These are phyloP conservation scores for Crenichthys baileyi DNA, from an alignment of 2,797 vertebrate species.

Conservation along the genomic window DNA sequence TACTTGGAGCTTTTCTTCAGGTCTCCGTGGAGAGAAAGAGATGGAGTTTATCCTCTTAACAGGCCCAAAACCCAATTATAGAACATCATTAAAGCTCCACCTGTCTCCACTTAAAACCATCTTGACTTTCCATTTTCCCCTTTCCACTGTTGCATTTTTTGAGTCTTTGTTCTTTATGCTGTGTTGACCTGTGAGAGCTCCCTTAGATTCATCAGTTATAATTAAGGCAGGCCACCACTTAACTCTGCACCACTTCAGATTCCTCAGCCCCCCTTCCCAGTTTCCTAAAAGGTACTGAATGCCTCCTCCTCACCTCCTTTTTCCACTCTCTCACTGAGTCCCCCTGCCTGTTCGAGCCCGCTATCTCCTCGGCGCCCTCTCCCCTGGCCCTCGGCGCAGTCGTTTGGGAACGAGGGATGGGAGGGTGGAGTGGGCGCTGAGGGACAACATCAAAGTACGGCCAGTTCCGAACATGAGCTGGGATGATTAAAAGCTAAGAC, in stretches of 20 bases:
- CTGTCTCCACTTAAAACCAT: slow-evolving; percentile 54
- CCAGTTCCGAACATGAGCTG: slow-evolving; percentile 81
- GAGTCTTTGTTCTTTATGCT: slow-evolving; percentile 50
- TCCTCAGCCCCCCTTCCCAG: slow-evolving; percentile 48
- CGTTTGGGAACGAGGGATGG: slow-evolving; percentile 66
- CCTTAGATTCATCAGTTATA: slow-evolving; percentile 68
- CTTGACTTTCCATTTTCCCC: slow-evolving; percentile 60
- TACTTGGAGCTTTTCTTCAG: slow-evolving; percentile 62
- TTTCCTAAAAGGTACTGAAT: slow-evolving; percentile 66
- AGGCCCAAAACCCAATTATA: slow-evolving; percentile 67
- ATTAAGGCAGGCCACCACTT: slow-evolving; percentile 67
- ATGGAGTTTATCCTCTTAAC: slow-evolving; percentile 66
- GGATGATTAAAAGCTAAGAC: slow-evolving; percentile 83
- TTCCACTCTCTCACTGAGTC: slow-evolving; percentile 22
- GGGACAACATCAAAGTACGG: slow-evolving; percentile 83
- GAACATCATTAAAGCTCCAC: slow-evolving; percentile 58
- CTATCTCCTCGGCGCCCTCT: slow-evolving; percentile 50
- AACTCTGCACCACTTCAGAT: slow-evolving; percentile 65
- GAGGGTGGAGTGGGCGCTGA: slow-evolving; percentile 72
- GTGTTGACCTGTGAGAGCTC: slow-evolving; percentile 66
- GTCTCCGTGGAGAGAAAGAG: slow-evolving; percentile 42
- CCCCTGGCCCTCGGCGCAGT: slow-evolving; percentile 33
- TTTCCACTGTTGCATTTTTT: slow-evolving; percentile 38
- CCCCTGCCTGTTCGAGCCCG: slow-evolving; percentile 23
- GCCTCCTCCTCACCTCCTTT: slow-evolving; percentile 26